A percentile compares a stretch with the other conserved stretches of the same genome.
Evolutionary conservation across 2,888 invertebrate species (phyloP).

Genomic region (Philhelius pedissequus): DNA sequence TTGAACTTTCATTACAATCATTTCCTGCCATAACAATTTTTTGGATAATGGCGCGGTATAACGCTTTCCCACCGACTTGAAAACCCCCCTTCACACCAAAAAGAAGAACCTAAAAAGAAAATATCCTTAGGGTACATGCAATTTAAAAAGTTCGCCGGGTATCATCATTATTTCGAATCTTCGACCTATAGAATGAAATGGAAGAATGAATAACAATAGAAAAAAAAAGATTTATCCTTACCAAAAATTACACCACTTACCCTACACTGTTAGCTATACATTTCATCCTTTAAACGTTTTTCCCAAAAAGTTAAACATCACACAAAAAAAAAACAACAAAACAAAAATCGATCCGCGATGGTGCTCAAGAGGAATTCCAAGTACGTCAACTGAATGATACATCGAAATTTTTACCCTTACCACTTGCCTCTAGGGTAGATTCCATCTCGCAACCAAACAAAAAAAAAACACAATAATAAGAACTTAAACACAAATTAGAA

Average conservation of each 20-base stretch:
- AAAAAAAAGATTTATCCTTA: conserved; percentile 31
- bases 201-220: neutral
- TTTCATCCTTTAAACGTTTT: conserved; percentile 45
- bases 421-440: neutral
- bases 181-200: neutral
- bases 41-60: conserved; percentile 48
- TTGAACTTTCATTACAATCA: conserved; percentile 60
- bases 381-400: conserved; percentile 41
- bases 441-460: neutral
- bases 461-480: conserved; percentile 32
- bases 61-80: neutral
- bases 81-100: neutral
- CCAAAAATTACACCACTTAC: conserved; percentile 60
- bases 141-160: conserved; percentile 6
- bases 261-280: conserved; percentile 41
- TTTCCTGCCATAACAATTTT: conserved; percentile 65
- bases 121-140: conserved; percentile 28
- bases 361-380: conserved; percentile 29
- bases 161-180: conserved; percentile 25
- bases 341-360: conserved; percentile 44
- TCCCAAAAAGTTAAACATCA: neutral
- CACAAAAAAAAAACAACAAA: neutral
- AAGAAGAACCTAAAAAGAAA: conserved; percentile 3
- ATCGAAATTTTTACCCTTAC: conserved; percentile 41
- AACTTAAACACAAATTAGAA: conserved; percentile 32